Evolutionary conservation across 1,140 invertebrate genomes (phyloP).

Genomic region (Rhyzopertha dominica): DNA sequence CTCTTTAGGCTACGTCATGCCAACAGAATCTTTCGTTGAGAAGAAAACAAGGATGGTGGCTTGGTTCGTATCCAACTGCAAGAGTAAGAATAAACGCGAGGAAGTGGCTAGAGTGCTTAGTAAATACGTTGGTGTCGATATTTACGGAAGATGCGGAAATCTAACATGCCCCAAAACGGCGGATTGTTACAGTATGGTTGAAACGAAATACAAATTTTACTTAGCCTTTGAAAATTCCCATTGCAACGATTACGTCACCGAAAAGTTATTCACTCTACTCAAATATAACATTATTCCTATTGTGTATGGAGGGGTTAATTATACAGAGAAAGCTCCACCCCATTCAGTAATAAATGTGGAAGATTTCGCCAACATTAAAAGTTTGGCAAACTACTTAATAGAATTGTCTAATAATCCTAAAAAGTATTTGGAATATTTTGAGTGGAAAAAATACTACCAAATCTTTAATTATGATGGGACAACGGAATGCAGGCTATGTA

Average conservation of each 20-base stretch:
- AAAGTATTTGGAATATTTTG: no score
- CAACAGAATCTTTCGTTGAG: constrained; percentile 17
- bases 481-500: no score
- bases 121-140: constrained; percentile 56
- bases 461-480: no score
- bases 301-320: no score
- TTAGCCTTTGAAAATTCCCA: constrained; percentile 64
- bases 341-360: no score
- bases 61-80: constrained; percentile 61
- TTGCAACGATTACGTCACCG: constrained; percentile 59
- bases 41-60: constrained; percentile 48
- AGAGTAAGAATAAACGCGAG: constrained; percentile 50
- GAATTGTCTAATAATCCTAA: no score
- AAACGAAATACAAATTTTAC: constrained; percentile 58
- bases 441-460: no score
- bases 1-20: constrained; percentile 5
- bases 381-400: no score
- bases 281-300: constrained; percentile 49
- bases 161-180: constrained; percentile 36
- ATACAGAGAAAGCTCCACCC: no score
- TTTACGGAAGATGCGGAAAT: constrained; percentile 58
- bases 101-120: constrained; percentile 51
- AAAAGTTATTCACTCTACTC: constrained; percentile 54
- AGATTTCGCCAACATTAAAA: no score
- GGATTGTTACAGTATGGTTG: constrained; percentile 45